Percentiles rank a stretch among this genome's conserved stretches.
phyloP scores from a whole-genome alignment of 2,888 invertebrate genomes.

The Hirtodrosophila trivittata region DNA sequence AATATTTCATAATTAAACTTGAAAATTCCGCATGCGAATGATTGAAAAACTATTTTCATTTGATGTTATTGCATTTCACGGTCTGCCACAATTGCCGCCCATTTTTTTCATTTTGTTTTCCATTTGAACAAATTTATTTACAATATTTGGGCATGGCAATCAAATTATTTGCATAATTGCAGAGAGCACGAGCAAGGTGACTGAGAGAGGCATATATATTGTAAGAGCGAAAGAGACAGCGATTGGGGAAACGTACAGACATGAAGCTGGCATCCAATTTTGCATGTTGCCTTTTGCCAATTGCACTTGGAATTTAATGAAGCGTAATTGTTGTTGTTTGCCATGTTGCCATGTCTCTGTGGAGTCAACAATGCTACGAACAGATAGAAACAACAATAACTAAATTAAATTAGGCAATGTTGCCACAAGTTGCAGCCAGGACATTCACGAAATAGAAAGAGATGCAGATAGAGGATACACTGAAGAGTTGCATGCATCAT shows the following conservation, averaged over 20 bases:
- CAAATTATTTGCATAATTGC: conserved; percentile 77
- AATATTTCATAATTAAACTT: conserved; percentile 62
- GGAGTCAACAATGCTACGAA: conserved; percentile 31
- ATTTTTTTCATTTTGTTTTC: conserved; percentile 32
- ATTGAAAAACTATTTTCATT: conserved; percentile 67
- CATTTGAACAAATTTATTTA: conserved; percentile 58
- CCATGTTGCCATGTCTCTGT: conserved; percentile 35
- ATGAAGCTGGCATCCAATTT: conserved; percentile 52
- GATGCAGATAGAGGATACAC: neutral
- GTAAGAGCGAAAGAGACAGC: neutral
- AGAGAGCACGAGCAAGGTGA: conserved; percentile 1
- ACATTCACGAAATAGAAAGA: neutral
- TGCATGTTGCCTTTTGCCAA: conserved; percentile 60
- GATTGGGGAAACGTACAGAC: conserved; percentile 11
- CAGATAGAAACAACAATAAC: conserved; percentile 20
- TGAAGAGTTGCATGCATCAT: conserved; percentile 45
- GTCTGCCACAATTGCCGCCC: conserved; percentile 44
- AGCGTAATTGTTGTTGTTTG: conserved; percentile 70
- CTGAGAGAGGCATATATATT: neutral
- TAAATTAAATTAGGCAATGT: conserved; percentile 63
- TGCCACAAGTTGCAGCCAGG: conserved; percentile 36
- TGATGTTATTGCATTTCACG: conserved; percentile 70
- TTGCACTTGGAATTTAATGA: conserved; percentile 75
- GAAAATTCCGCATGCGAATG: conserved; percentile 42
- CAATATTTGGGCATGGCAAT: conserved; percentile 65